phyloP scores from a whole-genome alignment of 2,888 invertebrate species.

The Sussaba pulchella region DNA sequence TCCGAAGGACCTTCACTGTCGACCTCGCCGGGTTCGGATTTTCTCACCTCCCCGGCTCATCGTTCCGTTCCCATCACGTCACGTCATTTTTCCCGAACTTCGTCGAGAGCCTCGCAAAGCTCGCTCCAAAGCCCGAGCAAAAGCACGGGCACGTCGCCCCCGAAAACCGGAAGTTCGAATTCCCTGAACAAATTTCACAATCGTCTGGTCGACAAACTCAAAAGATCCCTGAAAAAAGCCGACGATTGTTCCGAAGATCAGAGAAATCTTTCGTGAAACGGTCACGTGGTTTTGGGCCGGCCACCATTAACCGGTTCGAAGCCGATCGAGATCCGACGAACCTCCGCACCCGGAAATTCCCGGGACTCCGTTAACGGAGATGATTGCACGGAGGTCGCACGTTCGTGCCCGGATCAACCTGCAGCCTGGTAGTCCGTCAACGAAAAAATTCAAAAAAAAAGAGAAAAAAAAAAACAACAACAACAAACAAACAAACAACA shows the following conservation, averaged over 20 bases:
- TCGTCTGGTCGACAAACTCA: conserved; percentile 92
- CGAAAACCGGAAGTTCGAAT: conserved; percentile 86
- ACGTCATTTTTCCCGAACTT: conserved; percentile 87
- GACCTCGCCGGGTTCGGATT: conserved; percentile 88
- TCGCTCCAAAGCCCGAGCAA: conserved; percentile 89
- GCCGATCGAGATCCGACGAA: conserved; percentile 82
- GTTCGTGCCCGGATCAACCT: conserved; percentile 79
- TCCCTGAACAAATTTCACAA: conserved; percentile 92
- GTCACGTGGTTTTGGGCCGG: conserved; percentile 81
- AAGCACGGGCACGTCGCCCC: conserved; percentile 88
- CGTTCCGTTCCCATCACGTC: conserved; percentile 89
- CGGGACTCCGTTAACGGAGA: conserved; percentile 60
- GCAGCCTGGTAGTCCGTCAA: conserved; percentile 73
- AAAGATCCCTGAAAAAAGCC: conserved; percentile 88
- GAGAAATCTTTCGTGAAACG: conserved; percentile 83
- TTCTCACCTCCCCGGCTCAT: conserved; percentile 86
- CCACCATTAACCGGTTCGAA: conserved; percentile 81
- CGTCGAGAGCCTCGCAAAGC: conserved; percentile 88
- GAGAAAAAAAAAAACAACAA: background rate
- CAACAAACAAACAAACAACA: too few species aligned
- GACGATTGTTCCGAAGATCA: conserved; percentile 85
- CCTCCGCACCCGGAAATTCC: conserved; percentile 78
- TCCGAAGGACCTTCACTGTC: conserved; percentile 91
- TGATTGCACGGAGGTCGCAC: conserved; percentile 70
- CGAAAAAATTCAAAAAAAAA: conserved; percentile 2